Conservation (phyloP, 2,888 invertebrate genomes). For the Stegana nigrithorax region DNA sequence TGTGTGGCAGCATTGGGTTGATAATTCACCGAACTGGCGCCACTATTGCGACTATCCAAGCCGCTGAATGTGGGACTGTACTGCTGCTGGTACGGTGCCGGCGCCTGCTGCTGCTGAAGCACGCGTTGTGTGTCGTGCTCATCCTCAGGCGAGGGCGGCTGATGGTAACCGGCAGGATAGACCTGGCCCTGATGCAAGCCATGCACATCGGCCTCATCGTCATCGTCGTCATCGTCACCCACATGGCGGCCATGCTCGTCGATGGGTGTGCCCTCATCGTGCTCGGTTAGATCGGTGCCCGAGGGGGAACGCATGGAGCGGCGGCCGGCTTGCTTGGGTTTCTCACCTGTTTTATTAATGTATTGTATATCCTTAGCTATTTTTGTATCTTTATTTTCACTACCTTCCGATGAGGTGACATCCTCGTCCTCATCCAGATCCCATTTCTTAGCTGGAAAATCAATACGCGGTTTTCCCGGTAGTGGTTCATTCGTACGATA, state of each 20-base stretch:
- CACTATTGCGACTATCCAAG: constrained; percentile 64
- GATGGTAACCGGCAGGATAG: constrained; percentile 56
- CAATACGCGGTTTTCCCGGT: constrained; percentile 76
- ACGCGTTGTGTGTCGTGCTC: too few relatives aligned
- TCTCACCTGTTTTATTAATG: constrained; percentile 69
- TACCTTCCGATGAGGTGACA: constrained; percentile 73
- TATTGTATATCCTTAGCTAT: constrained; percentile 75
- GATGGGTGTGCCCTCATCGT: constrained; percentile 38
- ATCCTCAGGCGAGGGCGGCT: constrained; percentile 56
- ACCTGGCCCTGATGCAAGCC: constrained; percentile 44
- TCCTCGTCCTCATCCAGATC: constrained; percentile 79
- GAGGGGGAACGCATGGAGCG: constrained; percentile 70
- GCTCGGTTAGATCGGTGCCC: constrained; percentile 64
- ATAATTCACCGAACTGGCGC: constrained; percentile 60
- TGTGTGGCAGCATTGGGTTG: constrained; percentile 53
- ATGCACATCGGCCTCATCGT: constrained; percentile 48
- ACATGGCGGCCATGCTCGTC: too few relatives aligned
- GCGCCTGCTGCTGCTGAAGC: constrained; percentile 38
- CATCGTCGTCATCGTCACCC: constrained; percentile 32
- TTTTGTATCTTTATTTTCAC: constrained; percentile 74
- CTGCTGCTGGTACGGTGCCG: constrained; percentile 48
- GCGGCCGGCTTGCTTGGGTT: constrained; percentile 73
- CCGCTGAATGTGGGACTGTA: constrained; percentile 69
- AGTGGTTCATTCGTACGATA: constrained; percentile 89
- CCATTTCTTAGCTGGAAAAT: constrained; percentile 85